Conservation (phyloP, 2,113 vertebrate genomes). For the Delphinus delphis region DNA sequence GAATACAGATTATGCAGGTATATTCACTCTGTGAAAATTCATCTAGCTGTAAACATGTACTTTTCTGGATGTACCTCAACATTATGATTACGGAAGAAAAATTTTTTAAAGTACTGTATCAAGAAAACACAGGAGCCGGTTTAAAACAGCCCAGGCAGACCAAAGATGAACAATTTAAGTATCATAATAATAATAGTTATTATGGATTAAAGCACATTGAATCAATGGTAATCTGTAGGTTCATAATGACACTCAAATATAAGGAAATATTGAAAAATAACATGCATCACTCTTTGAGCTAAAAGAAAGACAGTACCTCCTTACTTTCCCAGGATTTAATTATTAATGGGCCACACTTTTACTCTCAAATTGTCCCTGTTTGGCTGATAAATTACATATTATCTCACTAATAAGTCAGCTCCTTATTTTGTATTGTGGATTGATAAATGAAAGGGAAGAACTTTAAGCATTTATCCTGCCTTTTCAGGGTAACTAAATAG, state of each 20-base stretch:
- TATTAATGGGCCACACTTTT: not conserved
- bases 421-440: not conserved
- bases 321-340: not conserved
- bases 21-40: not conserved
- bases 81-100: too few species aligned
- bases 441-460: not conserved
- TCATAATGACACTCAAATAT: not conserved
- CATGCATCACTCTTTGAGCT: not conserved
- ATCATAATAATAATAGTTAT: not conserved
- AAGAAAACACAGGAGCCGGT: not conserved
- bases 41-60: too few species aligned
- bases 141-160: not conserved
- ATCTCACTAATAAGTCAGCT: not conserved
- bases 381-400: not conserved
- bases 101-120: too few species aligned
- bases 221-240: not conserved
- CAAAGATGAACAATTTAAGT: not conserved
- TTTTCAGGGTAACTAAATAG: not conserved
- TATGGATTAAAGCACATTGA: not conserved
- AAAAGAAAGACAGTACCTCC: not conserved
- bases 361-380: not conserved
- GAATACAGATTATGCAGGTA: not conserved
- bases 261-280: not conserved
- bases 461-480: not conserved
- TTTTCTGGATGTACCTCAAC: too few species aligned